These are phyloP conservation scores for Panulirus ornatus DNA, from an alignment of 1,140 invertebrate genomes.

Conservation along the genomic window DNA sequence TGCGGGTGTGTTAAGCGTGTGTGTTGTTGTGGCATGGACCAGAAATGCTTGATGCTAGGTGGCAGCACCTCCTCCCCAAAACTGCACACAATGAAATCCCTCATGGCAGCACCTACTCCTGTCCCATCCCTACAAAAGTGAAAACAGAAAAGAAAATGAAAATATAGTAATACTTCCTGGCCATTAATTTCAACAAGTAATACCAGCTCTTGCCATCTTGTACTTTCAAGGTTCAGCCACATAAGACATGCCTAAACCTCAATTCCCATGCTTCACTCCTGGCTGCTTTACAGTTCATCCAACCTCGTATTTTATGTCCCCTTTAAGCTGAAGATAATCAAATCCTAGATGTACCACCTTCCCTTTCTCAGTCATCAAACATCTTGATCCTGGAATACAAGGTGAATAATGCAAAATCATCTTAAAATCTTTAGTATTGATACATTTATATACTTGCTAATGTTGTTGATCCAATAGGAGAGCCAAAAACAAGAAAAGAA, in stretches of 20 bases:
- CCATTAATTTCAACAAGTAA: neutral
- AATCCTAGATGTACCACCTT: too few relatives aligned
- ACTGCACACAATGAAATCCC: conserved; percentile 14
- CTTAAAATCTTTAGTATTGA: too few relatives aligned
- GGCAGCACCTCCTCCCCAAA: conserved; percentile 10
- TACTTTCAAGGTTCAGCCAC: neutral
- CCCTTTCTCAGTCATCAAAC: too few relatives aligned
- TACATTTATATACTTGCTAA: too few relatives aligned
- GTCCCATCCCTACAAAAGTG: neutral
- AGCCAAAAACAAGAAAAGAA: too few relatives aligned
- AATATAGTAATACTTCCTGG: neutral
- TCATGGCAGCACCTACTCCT: conserved; percentile 3
- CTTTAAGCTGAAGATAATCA: too few relatives aligned
- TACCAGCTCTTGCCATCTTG: neutral
- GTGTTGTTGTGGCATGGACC: conserved; percentile 45
- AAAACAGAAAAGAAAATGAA: too few relatives aligned
- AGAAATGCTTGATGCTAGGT: conserved; percentile 40
- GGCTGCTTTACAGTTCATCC: too few relatives aligned
- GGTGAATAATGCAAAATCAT: too few relatives aligned
- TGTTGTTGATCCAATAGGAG: too few relatives aligned
- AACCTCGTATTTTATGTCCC: too few relatives aligned
- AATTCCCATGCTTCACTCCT: neutral
- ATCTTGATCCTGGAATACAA: too few relatives aligned
- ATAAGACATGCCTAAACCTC: neutral
- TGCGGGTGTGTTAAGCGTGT: conserved; percentile 8